These are phyloP conservation scores for Cottoperca gobio DNA, from an alignment of 2,797 vertebrate species.

Conservation along the genomic window DNA sequence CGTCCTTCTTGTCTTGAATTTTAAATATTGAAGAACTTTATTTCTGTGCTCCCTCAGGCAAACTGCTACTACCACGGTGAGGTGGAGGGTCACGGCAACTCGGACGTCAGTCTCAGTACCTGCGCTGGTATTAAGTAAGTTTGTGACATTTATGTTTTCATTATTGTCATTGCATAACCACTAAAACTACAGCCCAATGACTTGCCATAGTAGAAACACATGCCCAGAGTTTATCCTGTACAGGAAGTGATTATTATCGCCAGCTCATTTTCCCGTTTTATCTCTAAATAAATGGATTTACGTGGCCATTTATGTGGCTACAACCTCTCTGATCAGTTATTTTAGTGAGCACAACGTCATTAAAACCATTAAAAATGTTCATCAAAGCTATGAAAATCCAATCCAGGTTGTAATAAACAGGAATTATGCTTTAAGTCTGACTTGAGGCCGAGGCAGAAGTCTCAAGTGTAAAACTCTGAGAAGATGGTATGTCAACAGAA, in stretches of 20 bases:
- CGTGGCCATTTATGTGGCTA: too few species aligned
- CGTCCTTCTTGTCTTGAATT: slow-evolving; percentile 3
- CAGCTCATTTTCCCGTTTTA: not conserved
- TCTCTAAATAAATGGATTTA: slow-evolving; percentile 15
- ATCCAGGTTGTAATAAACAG: not conserved
- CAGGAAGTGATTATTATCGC: not conserved
- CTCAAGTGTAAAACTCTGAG: not conserved
- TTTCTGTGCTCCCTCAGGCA: slow-evolving; percentile 67
- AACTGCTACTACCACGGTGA: slow-evolving; percentile 88
- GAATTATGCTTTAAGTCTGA: not conserved
- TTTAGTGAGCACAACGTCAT: not conserved
- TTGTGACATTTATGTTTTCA: not conserved
- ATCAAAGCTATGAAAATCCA: not conserved
- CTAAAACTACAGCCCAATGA: too few species aligned
- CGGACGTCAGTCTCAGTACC: slow-evolving; percentile 85
- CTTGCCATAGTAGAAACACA: not conserved
- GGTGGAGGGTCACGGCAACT: slow-evolving; percentile 78
- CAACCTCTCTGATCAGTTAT: not conserved
- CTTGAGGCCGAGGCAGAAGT: not conserved
- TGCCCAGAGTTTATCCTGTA: not conserved
- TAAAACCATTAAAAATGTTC: not conserved
- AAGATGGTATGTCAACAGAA: not conserved
- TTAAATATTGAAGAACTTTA: slow-evolving; percentile 12
- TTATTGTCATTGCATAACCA: too few species aligned
- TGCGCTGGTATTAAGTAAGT: slow-evolving; percentile 85